phyloP scores from a whole-genome alignment of 2,888 invertebrate species.

The Drosophila anomalata region DNA sequence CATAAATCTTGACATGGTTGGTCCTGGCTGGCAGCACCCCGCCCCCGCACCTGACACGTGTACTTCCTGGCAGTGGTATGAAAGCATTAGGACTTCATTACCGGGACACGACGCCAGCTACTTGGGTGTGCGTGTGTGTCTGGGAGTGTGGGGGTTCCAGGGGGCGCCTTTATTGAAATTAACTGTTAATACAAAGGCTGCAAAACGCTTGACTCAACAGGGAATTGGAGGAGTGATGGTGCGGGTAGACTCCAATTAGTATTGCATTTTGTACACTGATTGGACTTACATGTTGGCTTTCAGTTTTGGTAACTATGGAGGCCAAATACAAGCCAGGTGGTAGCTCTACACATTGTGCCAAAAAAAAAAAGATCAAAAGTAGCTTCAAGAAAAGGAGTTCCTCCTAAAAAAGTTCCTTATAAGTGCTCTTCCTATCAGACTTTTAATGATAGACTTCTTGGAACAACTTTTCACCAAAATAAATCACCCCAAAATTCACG shows the following conservation, averaged over 20 bases:
- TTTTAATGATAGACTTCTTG: not conserved
- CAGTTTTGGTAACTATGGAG: not conserved
- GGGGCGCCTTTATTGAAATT: constrained; percentile 67
- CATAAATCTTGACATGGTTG: constrained; percentile 77
- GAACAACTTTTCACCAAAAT: constrained; percentile 9
- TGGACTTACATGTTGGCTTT: constrained; percentile 2
- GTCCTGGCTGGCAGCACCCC: not conserved
- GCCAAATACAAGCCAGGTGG: not conserved
- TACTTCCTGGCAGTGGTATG: constrained; percentile 52
- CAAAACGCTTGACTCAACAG: constrained; percentile 59
- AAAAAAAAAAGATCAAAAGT: no score
- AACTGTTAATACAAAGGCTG: constrained; percentile 72
- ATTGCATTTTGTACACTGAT: constrained; percentile 17
- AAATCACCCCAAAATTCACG: not conserved
- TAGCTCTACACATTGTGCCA: no score
- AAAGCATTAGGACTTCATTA: constrained; percentile 75
- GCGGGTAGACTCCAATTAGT: constrained; percentile 17
- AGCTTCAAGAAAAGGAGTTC: no score
- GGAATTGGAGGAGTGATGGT: not conserved
- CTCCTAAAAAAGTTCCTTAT: not conserved
- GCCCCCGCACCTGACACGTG: constrained; percentile 53
- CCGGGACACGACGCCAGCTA: constrained; percentile 41
- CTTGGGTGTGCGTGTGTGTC: constrained; percentile 8
- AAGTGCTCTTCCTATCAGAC: not conserved
- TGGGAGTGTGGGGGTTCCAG: constrained; percentile 18